Conservation (phyloP, 2,888 invertebrate genomes). For the Ochropacha duplaris region DNA sequence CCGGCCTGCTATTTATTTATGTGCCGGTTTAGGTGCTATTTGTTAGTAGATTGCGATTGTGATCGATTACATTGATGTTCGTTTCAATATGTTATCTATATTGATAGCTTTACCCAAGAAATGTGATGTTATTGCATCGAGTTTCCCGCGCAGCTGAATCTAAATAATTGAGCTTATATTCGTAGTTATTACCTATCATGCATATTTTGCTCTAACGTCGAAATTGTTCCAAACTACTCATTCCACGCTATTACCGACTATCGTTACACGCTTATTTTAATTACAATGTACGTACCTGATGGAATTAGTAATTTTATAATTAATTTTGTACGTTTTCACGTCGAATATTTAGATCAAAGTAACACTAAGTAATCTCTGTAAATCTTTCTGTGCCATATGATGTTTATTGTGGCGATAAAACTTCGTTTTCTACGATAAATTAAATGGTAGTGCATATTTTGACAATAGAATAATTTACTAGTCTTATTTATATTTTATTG, state of each 20-base stretch:
- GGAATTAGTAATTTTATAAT: slow-evolving; percentile 62
- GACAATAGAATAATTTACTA: slow-evolving; percentile 55
- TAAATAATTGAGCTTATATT: slow-evolving; percentile 3
- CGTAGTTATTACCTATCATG: slow-evolving; percentile 4
- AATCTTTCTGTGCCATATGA: slow-evolving; percentile 60
- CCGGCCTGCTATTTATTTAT: slow-evolving; percentile 37
- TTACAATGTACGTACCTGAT: slow-evolving; percentile 72
- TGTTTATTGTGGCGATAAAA: slow-evolving; percentile 40
- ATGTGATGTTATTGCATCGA: background rate
- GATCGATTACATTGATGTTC: slow-evolving; percentile 13
- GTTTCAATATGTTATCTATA: background rate
- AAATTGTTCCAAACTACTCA: slow-evolving; percentile 39
- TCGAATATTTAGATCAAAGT: slow-evolving; percentile 41
- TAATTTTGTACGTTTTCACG: slow-evolving; percentile 57
- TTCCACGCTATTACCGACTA: slow-evolving; percentile 54
- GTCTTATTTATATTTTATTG: slow-evolving; percentile 49
- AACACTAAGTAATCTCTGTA: slow-evolving; percentile 17
- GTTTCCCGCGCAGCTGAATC: background rate
- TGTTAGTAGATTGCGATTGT: slow-evolving; percentile 48
- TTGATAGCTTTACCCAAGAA: background rate
- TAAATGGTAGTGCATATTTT: slow-evolving; percentile 34
- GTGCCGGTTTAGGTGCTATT: slow-evolving; percentile 71
- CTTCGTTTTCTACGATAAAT: slow-evolving; percentile 29
- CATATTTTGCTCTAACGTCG: slow-evolving; percentile 5
- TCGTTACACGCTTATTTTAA: slow-evolving; percentile 51